Base-by-base conservation (phyloP, 2,888 invertebrate genomes). In the Drosophila anceps region DNA sequence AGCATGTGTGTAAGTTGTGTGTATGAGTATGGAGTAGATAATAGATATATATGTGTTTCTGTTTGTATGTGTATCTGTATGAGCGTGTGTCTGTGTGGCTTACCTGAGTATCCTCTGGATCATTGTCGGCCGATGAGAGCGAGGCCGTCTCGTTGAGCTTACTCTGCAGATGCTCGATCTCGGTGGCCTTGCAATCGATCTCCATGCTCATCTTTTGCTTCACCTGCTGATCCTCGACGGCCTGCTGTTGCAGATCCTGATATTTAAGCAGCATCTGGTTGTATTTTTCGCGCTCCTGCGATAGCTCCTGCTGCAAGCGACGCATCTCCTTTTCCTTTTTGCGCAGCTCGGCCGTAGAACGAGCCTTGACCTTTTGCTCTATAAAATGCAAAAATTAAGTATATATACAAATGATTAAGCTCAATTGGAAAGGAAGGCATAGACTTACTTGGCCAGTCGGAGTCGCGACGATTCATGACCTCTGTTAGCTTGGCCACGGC, bases 401-500 rank as follows among this genome's bases (percentile, higher is more conserved):
- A 18, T 15, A 18, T 18, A 8, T 15, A 7, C 10, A 10, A 9
- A 13, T 27, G n/a, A 24, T n/a, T 2, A 8, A 5, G 24, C n/a
- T 3, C n/a, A 27, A 2, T 20, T 0, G 24, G 27, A 9, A 12
- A 3, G 10, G 12, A 29, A 29, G 6, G 7, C n/a, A 7, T 27
- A 1, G 7, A n/a, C 59, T 39, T 27, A 65, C 96, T 95, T 37
- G 95, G 95, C 76, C 91, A 82, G 78, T 92, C 92, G 57, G 92
- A 91, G 91, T 96, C 96, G 91, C 97, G 98, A 91, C 98, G 95
- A 93, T 98, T 98, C 97, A 99, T 97, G 72, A 99, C 97, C 93
- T 99, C 98, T 7, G 98, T 98, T 76, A 99, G 94, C 92, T 99
- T 99, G 93, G 98, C 98, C 76, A 99, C 98, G 58, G 99, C 99